A percentile compares a stretch with the other conserved stretches of the same genome.
Evolutionary conservation across 2,113 vertebrate species (phyloP).

Genomic region (Corydoras maculifer): DNA sequence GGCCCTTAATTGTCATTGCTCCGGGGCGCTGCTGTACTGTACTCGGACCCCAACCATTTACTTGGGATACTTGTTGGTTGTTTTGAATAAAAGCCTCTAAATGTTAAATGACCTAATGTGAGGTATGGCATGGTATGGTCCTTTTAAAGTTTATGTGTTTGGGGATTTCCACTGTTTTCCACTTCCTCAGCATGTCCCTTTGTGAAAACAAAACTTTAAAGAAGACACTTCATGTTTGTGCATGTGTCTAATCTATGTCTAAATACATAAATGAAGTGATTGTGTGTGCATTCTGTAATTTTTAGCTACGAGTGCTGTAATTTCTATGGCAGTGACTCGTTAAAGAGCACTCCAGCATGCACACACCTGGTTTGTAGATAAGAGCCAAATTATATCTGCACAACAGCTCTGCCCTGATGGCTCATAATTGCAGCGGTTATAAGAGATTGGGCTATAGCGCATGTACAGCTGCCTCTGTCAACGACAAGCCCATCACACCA

Average conservation of each 20-base stretch:
- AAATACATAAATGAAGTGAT: conserved; percentile 1
- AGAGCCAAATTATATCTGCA: conserved; percentile 46
- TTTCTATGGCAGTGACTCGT: conserved; percentile 26
- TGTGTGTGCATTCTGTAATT: conserved; percentile 24
- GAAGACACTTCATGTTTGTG: not conserved
- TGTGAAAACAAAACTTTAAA: not conserved
- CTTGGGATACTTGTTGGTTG: no score
- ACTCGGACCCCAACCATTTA: no score
- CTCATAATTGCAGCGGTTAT: conserved; percentile 42
- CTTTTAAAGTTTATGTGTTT: no score
- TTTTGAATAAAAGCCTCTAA: no score
- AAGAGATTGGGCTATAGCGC: conserved; percentile 21
- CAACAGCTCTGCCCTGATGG: conserved; percentile 43
- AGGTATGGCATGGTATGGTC: no score
- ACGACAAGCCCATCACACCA: conserved; percentile 15
- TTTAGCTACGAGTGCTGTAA: conserved; percentile 22
- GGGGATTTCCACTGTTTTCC: no score
- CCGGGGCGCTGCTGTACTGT: no score
- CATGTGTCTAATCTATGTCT: not conserved
- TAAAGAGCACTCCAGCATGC: conserved; percentile 31
- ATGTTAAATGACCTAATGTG: no score
- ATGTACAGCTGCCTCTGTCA: conserved; percentile 36
- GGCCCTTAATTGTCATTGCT: no score
- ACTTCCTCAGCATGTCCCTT: not conserved
- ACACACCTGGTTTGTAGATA: conserved; percentile 44